phyloP scores from a whole-genome alignment of 2,888 invertebrate species.

The Leptinotarsa peninsularis region DNA sequence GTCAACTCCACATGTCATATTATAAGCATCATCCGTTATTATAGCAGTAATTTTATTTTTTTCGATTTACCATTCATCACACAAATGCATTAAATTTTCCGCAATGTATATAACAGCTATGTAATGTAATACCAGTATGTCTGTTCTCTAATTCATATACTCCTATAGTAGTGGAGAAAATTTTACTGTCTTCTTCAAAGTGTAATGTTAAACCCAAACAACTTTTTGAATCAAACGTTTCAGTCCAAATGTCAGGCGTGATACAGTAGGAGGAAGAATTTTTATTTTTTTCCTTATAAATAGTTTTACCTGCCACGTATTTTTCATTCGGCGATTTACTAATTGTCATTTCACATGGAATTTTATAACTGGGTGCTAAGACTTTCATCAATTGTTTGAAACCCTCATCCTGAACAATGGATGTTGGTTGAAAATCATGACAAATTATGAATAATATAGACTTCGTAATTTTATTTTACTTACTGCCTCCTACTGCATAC shows the following conservation, averaged over 20 bases:
- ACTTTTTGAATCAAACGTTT: conserved; percentile 42
- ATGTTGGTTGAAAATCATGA: conserved; percentile 42
- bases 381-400: conserved; percentile 42
- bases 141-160: conserved; percentile 32
- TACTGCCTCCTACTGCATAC: not conserved
- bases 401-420: conserved; percentile 42
- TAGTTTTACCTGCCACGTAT: conserved; percentile 31
- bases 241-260: conserved; percentile 49
- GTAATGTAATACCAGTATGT: conserved; percentile 27
- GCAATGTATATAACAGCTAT: conserved; percentile 13
- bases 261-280: conserved; percentile 6
- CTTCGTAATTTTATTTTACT: not conserved
- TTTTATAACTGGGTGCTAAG: conserved; percentile 40
- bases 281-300: conserved; percentile 37
- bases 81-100: conserved; percentile 23
- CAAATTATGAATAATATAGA: conserved; percentile 37
- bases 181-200: conserved; percentile 29
- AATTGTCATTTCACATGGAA: conserved; percentile 39
- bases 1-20: conserved; percentile 3
- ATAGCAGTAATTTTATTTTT: conserved; percentile 38
- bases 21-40: conserved; percentile 26
- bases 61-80: conserved; percentile 40
- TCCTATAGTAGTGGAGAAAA: conserved; percentile 26
- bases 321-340: conserved; percentile 38
- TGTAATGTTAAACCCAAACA: conserved; percentile 46